Evolutionary conservation across 2,797 vertebrate species (phyloP).

Genomic region (Microctenopoma steveboyesi): DNA sequence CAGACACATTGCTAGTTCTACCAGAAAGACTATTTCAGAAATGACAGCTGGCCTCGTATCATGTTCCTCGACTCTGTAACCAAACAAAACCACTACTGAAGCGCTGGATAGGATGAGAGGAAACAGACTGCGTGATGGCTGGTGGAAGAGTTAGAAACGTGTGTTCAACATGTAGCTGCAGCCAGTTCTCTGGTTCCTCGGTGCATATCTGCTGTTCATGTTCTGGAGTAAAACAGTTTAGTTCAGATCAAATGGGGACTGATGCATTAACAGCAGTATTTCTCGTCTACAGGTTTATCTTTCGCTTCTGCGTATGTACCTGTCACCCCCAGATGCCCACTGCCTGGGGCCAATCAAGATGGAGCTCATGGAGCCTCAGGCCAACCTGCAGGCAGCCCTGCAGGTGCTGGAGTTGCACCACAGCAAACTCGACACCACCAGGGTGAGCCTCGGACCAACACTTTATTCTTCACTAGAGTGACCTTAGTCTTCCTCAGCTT

Average conservation of each 20-base stretch:
- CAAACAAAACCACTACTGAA: background rate
- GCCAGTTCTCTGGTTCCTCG: too few relatives aligned
- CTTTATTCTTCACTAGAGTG: background rate
- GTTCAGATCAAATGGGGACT: background rate
- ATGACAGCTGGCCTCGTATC: conserved; percentile 1
- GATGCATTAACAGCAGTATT: background rate
- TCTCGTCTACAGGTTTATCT: conserved; percentile 89
- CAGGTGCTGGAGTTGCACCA: conserved; percentile 95
- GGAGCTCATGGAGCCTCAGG: conserved; percentile 91
- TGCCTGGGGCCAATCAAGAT: conserved; percentile 97
- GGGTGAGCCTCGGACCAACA: conserved; percentile 81
- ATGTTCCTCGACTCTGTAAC: background rate
- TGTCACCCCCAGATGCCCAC: conserved; percentile 95
- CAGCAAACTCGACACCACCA: conserved; percentile 96
- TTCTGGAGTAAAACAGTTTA: too few relatives aligned
- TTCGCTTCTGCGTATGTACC: conserved; percentile 96
- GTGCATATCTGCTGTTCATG: background rate
- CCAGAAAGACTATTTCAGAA: background rate
- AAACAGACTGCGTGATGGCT: too few relatives aligned
- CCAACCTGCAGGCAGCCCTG: conserved; percentile 94
- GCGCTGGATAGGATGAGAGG: too few relatives aligned
- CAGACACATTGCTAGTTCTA: background rate
- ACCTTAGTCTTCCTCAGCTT: background rate
- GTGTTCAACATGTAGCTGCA: too few relatives aligned
- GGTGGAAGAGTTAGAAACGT: too few relatives aligned